Evolutionary conservation across 2,797 vertebrate genomes (phyloP), one percentile per base, ranked within the genome.

Genomic region (Siniperca undulata): DNA sequence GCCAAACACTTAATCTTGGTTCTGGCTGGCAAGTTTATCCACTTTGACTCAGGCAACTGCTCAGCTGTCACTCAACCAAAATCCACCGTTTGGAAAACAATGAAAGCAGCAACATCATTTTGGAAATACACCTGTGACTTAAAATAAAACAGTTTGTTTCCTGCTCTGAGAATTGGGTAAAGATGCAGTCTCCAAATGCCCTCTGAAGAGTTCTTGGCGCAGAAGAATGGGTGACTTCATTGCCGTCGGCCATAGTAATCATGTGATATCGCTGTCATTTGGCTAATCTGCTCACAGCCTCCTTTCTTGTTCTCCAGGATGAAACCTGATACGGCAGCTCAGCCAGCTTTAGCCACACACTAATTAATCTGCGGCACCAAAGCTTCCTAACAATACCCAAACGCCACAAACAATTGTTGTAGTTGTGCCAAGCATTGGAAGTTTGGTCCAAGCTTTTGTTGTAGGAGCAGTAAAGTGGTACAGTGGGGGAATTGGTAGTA

Each of bases 331-430:
- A 91, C 66, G 68, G 68, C 65, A 71, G 88, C 82, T 91, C 87
- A 87, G 85, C 81, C 78, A 81, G 87, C 87, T 91, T 92, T 88
- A 89, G 88, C 88, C 91, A 78, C 77, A 77, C 42, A 67, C 85
- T 90, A 94, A 95, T 95, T 94, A 92, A 93, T 94, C 83, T 66
- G 70, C 61, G 0, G 75, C 80, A 82, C 78, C 81, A 89, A 86
- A 82, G 88, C 81, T 86, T 86, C 87, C 93, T 86, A 91, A 92
- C 90, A 85, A 88, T 70, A 83, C 83, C 84, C 81, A 46, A 76
- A 86, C 17, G 17, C 82, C 80, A 42, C 83, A 81, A 89, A 88
- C 79, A 86, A 82, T 81, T 20, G 13, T 1, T 27, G 65, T 2
- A 13, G 38, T 16, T 38, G 22, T 70, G 87, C 88, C 87, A 86